A percentile compares a stretch with the other conserved stretches of the same genome.
phyloP scores from a whole-genome alignment of 2,797 vertebrate species.

The Natrix natrix region DNA sequence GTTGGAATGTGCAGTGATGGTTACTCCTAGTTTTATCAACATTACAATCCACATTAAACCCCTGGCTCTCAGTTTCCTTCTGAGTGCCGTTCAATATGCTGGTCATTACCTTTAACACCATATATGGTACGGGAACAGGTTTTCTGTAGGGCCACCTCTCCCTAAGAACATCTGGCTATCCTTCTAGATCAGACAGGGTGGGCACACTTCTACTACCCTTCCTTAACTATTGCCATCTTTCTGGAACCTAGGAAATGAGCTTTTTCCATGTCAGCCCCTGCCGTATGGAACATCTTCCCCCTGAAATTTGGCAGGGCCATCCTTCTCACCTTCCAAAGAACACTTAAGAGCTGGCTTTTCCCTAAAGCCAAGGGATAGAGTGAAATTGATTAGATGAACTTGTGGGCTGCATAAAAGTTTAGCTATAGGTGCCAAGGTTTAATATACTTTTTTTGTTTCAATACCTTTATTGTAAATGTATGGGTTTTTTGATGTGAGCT shows the following conservation, averaged over 20 bases:
- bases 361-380: not conserved
- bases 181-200: not conserved
- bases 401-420: not conserved
- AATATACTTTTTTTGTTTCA: not conserved
- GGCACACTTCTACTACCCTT: not conserved
- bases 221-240: not conserved
- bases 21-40: not conserved
- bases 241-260: not conserved
- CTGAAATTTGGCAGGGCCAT: not conserved
- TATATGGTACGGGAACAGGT: not conserved
- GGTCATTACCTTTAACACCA: not conserved
- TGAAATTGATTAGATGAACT: not conserved
- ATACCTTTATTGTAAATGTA: not conserved
- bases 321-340: not conserved
- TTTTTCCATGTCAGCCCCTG: not conserved
- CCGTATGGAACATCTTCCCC: not conserved
- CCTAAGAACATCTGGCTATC: not conserved
- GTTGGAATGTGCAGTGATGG: not conserved
- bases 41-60: not conserved
- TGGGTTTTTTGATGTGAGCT: not conserved
- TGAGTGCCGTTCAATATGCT: not conserved
- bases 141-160: not conserved
- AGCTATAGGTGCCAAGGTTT: not conserved
- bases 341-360: not conserved
- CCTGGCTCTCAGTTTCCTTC: not conserved